Percentiles rank a stretch among this genome's conserved stretches.
Evolutionary conservation across 2,888 invertebrate genomes (phyloP).

Genomic region (Drosophila meridionalis): DNA sequence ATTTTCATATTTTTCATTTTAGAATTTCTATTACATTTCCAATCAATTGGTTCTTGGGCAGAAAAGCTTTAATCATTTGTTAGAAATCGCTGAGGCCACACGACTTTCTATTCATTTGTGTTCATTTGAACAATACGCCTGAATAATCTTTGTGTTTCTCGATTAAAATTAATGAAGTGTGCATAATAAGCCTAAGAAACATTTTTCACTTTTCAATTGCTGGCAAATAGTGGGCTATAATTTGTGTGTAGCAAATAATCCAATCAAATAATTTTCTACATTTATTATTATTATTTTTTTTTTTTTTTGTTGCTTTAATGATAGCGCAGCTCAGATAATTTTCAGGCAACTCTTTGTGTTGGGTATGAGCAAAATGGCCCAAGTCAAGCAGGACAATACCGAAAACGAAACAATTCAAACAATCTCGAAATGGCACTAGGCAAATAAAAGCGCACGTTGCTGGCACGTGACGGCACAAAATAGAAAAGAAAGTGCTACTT

Average conservation of each 20-base stretch:
- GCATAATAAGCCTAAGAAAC: constrained; percentile 23
- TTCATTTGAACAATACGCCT: constrained; percentile 35
- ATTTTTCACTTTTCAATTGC: background rate
- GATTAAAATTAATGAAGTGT: constrained; percentile 45
- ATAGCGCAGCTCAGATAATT: constrained; percentile 12
- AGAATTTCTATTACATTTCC: constrained; percentile 2
- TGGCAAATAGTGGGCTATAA: constrained; percentile 22
- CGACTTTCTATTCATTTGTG: background rate
- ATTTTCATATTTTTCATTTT: background rate
- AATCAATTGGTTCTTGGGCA: background rate
- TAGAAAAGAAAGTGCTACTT: constrained; percentile 23
- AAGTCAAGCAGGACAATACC: constrained; percentile 40
- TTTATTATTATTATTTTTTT: background rate
- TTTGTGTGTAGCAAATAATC: constrained; percentile 32
- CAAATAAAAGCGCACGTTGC: constrained; percentile 55
- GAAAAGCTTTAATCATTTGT: background rate
- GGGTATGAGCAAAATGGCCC: constrained; percentile 14
- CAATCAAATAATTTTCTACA: background rate
- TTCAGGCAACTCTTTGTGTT: background rate
- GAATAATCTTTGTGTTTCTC: constrained; percentile 30
- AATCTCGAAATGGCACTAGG: constrained; percentile 67
- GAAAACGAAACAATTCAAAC: constrained; percentile 58
- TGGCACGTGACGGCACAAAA: constrained; percentile 66
- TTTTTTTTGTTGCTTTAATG: background rate
- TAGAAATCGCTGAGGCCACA: background rate